Evolutionary conservation across 2,113 vertebrate genomes (phyloP), one percentile per base, ranked within the genome.

Genomic region (Origma solitaria): DNA sequence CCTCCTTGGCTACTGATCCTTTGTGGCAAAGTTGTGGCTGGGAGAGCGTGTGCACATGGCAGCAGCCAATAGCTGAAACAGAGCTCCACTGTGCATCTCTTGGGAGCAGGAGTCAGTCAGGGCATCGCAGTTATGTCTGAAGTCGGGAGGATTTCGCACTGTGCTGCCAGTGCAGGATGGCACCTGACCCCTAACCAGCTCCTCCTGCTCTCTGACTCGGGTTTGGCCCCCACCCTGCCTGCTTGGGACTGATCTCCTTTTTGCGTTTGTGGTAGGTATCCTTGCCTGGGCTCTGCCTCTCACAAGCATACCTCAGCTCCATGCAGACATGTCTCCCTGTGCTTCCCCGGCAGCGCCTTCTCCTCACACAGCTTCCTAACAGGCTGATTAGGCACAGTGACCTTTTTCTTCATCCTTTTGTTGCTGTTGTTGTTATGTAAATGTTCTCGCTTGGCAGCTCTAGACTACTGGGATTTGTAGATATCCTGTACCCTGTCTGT

Each of bases 111-210:
- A 92, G 75, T 57, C 75, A 14, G 47, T 53, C 31, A 27, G 60
- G 66, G 38, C 70, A 57, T 21, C 3, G 0, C 20, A 56, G 47
- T 69, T 44, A 11, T 28, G 40, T 8, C 60, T 2, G 4, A 28
- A 42, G 33, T 15, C 0, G 0, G 61, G 45, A 33, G 57, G 24
- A 22, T 23, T 61, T 84, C 1, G 0, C 51, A 25, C 57, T 64
- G 54, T n/a, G 82, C 40, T 68, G 71, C n/a, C 35, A 42, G n/a
- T 40, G 79, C 53, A n/a, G 62, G 44, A 44, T 37, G 61, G 76
- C 80, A 79, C 53, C 58, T 73, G 75, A 57, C 62, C 40, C 24
- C 31, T 18, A 13, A 38, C 15, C 7, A 2, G 65, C 92, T 90
- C 51, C 38, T 24, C 51, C 35, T 24, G 60, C 80, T 81, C 62